These are phyloP conservation scores for Pygoscelis adeliae DNA, from an alignment of 2,113 vertebrate genomes.

Conservation along the genomic window DNA sequence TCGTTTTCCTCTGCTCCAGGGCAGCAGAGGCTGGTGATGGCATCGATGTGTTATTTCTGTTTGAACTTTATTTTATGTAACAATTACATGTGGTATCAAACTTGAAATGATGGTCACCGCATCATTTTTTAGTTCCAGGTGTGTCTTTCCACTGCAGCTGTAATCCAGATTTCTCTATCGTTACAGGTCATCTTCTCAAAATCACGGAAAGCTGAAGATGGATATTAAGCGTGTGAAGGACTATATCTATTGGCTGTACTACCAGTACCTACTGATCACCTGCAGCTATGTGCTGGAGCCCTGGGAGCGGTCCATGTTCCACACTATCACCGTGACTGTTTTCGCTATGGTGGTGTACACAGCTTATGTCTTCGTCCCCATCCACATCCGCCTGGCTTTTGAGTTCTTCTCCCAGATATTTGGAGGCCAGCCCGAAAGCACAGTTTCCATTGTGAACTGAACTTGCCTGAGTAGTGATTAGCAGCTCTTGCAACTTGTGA, in stretches of 20 bases:
- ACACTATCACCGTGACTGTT: slow-evolving; percentile 86
- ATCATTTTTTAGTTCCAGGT: background rate
- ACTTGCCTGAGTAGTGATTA: background rate
- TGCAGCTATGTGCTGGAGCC: slow-evolving; percentile 96
- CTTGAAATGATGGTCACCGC: background rate
- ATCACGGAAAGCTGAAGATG: slow-evolving; percentile 70
- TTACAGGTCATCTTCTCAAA: slow-evolving; percentile 13
- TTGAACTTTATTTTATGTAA: background rate
- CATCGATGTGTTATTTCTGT: fast-evolving
- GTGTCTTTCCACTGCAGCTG: background rate
- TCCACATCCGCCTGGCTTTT: slow-evolving; percentile 89
- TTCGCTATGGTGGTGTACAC: slow-evolving; percentile 94
- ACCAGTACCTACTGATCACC: slow-evolving; percentile 95
- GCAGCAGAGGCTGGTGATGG: background rate
- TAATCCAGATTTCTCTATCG: background rate
- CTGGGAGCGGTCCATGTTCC: slow-evolving; percentile 94
- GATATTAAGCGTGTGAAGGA: slow-evolving; percentile 86
- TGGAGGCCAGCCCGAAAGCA: slow-evolving; percentile 78
- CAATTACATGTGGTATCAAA: background rate
- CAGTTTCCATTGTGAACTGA: slow-evolving; percentile 80
- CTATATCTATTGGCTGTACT: slow-evolving; percentile 93
- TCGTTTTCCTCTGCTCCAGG: no score
- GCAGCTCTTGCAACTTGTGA: background rate
- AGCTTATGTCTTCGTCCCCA: slow-evolving; percentile 93
- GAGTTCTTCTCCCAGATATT: slow-evolving; percentile 90